Base-by-base conservation (phyloP, 92 coral and sea anemone species). In the Siderastrea siderea region DNA sequence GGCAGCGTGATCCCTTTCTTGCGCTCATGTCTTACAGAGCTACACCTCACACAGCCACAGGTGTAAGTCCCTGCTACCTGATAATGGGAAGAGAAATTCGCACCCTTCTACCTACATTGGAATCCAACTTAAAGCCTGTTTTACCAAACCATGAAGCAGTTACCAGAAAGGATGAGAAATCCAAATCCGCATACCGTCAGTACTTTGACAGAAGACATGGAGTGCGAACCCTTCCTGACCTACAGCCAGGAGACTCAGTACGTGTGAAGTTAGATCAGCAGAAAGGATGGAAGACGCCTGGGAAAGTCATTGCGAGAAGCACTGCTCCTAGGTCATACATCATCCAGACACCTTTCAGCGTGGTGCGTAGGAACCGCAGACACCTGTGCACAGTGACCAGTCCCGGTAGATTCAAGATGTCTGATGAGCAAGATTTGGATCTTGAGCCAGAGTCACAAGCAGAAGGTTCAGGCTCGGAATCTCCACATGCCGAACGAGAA, bases 21-120 rank as follows among this genome's bases (percentile, higher is more conserved):
- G 91, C 87, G 1, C 78, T 76, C 51, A 68, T 82, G 93, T 61
- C 13, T 50, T 89, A 90, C 79, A 76, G 93, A 81, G 75, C 91
- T 38, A 78, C 93, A 75, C 90, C 93, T 52, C 50, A 80, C 16
- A 50, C 73, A 58, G 81, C 89, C 45, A 80, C 91, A 47, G 74
- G 76, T n/a, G 44, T 44, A 15, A 89, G 91, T 62, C 95, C 89
- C 38, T 75, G 74, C 2, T 0, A 26, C 38, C 38, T 26, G 38
- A 26, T 26, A 0, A 26, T 26, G 38, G 38, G 38, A 26, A 26
- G 38, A 26, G 38, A 26, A 26, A 26, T 26, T 26, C 38, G 38
- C 66, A 90, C 79, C 58, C 73, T 12, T 6, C 19, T 12, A 62
- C 19, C 17, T 12, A 5, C 17, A 62, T 12, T 12, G 68, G 7